A percentile compares a stretch with the other conserved stretches of the same genome.
phyloP scores from a whole-genome alignment of 2,797 vertebrate species.

The Coilia nasus region DNA sequence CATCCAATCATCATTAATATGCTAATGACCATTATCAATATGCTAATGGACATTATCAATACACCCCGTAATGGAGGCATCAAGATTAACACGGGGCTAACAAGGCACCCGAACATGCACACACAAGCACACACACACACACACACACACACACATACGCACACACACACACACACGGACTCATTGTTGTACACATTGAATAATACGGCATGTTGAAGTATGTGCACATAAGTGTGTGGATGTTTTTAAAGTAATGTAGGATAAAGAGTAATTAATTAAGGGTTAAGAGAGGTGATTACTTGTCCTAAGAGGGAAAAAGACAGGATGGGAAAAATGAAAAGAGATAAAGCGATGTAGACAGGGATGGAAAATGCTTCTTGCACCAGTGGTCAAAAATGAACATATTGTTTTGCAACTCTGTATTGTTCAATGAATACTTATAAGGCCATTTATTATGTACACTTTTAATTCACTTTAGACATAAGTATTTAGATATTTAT shows the following conservation, averaged over 20 bases:
- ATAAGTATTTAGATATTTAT: background rate
- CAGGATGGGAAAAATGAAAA: constrained; percentile 59
- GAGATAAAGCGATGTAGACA: constrained; percentile 47
- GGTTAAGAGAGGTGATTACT: constrained; percentile 69
- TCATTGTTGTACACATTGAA: constrained; percentile 30
- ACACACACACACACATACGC: constrained; percentile 52
- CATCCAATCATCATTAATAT: constrained; percentile 99
- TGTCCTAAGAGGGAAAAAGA: constrained; percentile 61
- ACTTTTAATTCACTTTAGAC: background rate
- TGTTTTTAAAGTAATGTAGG: constrained; percentile 63
- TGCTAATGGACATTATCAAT: constrained; percentile 97
- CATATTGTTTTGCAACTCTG: background rate
- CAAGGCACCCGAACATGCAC: constrained; percentile 62
- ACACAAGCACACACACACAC: constrained; percentile 28
- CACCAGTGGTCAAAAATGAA: background rate
- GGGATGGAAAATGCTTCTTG: background rate
- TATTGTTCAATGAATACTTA: background rate
- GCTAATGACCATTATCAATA: constrained; percentile 99
- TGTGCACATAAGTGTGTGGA: constrained; percentile 50
- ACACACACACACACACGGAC: constrained; percentile 40
- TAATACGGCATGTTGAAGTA: constrained; percentile 57
- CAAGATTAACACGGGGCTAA: constrained; percentile 56
- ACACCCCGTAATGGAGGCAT: constrained; percentile 64
- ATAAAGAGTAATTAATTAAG: constrained; percentile 80
- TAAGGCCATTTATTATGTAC: background rate